Evolutionary conservation across 2,797 vertebrate genomes (phyloP), one percentile per base, ranked within the genome.

Genomic region (Geranospiza caerulescens): DNA sequence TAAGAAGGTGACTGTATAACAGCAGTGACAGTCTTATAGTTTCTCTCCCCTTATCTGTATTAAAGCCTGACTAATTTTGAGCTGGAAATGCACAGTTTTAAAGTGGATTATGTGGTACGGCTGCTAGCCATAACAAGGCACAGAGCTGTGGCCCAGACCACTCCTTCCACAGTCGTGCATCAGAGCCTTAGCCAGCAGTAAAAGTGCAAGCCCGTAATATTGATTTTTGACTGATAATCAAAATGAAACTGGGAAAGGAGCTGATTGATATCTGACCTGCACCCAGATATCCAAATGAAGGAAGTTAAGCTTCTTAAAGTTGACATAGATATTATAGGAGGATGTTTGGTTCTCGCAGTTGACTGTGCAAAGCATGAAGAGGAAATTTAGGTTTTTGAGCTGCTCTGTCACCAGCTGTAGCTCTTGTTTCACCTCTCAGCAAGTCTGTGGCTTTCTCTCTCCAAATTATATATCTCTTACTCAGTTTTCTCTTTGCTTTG

Each of bases 271-370:
- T 29, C 66, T 94, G 72, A 94, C 33, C 68, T 62, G 45, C 38
- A 73, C 53, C 50, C 2, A 1, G 63, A 79, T 79, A 92, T 55
- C 79, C 13, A 9, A 88, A 81, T 79, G 64, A 81, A 95, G 15
- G 70, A 66, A 87, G 42, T 29, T 95, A 88, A 96, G 58, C 87
- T 95, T 88, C 85, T 96, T 96, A 93, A 90, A 58, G 34, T 47
- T 84, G 82, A 73, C 70, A 87, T 27, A 81, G 80, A 90, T 91
- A 71, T 45, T 52, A 70, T 26, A 70, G 66, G 50, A 86, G 33
- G 50, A 53, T 40, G 20, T 81, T 83, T 50, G 19, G 27, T 38
- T 64, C 68, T 90, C 81, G 33, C 33, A 42, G 25, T 55, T 83
- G 45, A 64, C 45, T 74, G 16, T 48, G 27, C 8, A 58, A 70